Base-by-base conservation (phyloP, 2,113 vertebrate species). In the Nymphicus hollandicus region DNA sequence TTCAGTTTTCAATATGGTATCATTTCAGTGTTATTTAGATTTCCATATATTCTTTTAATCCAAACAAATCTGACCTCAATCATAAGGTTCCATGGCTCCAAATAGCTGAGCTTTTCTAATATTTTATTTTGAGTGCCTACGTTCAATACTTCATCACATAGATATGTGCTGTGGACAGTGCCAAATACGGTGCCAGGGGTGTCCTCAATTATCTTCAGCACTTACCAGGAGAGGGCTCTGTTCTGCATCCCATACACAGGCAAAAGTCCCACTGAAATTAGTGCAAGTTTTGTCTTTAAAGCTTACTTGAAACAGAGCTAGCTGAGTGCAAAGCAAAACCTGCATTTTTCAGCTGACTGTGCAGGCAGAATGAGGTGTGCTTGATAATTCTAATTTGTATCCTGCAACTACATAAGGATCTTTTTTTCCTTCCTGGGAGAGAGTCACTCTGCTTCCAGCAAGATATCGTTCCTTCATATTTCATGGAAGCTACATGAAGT, bases 1-100 rank as follows among this genome's bases (percentile, higher is more conserved):
- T 88, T 96, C 93, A 91, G 87, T 80, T 93, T 90, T 95, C 78
- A 71, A 74, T 69, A 74, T 63, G 84, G 76, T 87, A 90, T 88
- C 80, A 25, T 83, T 92, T 92, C 50, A 60, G 70, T 39, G 53
- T 92, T 53, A 87, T 81, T 93, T 93, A 37, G 23, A 89, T 71
- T 83, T 97, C 74, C 50, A 65, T 93, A 46, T 86, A 60, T 93
- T 95, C 86, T 81, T 70, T 53, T 61, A 88, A 95, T 89, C 53
- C 91, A 94, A 89, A 69, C 56, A 95, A 82, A 95, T 84, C 81
- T 96, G 73, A 96, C 39, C 72, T 97, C 96, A 86, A 92, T 94
- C 94, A 91, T 78, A 84, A 94, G 72, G 91, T 81, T 94, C 78
- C 25, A 3, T 78, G 88, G 20, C 82, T 95, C 86, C 81, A 82